These are phyloP conservation scores for Pollenia griseotomentosa DNA, from an alignment of 2,888 invertebrate species.

Conservation along the genomic window DNA sequence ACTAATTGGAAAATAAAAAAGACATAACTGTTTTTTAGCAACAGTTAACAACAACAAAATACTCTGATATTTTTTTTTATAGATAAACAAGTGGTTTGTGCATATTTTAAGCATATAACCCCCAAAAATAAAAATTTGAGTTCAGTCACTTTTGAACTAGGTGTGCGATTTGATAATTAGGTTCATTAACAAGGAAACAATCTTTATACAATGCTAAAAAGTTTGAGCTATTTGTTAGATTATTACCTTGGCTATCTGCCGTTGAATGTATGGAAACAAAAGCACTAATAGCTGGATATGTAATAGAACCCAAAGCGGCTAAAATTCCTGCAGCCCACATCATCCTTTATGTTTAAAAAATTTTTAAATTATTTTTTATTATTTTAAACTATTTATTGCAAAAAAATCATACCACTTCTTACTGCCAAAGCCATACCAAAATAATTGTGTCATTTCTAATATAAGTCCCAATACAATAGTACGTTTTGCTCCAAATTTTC, in stretches of 20 bases:
- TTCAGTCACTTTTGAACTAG: too few relatives aligned
- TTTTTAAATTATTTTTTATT: neutral
- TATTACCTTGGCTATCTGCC: slow-evolving; percentile 96
- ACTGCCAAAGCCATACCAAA: slow-evolving; percentile 99
- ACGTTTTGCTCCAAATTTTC: slow-evolving; percentile 94
- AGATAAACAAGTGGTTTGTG: too few relatives aligned
- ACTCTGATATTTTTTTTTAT: too few relatives aligned
- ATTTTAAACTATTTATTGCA: neutral
- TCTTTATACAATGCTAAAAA: neutral
- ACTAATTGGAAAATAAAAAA: too few relatives aligned
- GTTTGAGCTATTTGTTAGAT: too few relatives aligned
- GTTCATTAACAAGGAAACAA: neutral
- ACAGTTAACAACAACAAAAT: too few relatives aligned
- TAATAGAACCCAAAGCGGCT: slow-evolving; percentile 97
- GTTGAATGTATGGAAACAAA: slow-evolving; percentile 99
- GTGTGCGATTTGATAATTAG: too few relatives aligned
- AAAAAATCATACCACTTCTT: slow-evolving; percentile 90
- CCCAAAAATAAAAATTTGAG: too few relatives aligned
- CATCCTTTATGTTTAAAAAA: slow-evolving; percentile 87
- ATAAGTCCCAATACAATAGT: slow-evolving; percentile 98
- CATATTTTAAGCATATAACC: too few relatives aligned
- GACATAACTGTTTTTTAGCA: too few relatives aligned
- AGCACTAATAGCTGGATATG: slow-evolving; percentile 99
- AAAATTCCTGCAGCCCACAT: slow-evolving; percentile 99
- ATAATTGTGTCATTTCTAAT: slow-evolving; percentile 98